Conservation (phyloP, 2,797 vertebrate species). For the Lacerta viridis region DNA sequence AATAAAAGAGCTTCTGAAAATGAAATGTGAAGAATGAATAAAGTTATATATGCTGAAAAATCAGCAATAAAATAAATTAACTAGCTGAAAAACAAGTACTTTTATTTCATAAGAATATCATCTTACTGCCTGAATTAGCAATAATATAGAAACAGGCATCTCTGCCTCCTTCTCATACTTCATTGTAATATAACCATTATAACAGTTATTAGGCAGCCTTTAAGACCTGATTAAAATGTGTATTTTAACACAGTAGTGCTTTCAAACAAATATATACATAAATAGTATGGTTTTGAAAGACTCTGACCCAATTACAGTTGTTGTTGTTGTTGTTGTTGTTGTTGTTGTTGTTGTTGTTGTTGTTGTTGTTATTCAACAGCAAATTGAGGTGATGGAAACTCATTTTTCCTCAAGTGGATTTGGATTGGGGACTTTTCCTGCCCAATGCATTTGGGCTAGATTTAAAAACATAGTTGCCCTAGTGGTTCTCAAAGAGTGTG, state of each 20-base stretch:
- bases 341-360: too few species aligned
- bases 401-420: too few species aligned
- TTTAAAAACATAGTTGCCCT: too few species aligned
- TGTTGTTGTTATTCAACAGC: too few species aligned
- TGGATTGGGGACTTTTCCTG: too few species aligned
- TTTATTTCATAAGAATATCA: background rate
- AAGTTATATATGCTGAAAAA: conserved; percentile 29
- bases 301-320: too few species aligned
- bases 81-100: background rate
- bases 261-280: background rate
- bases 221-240: background rate
- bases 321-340: too few species aligned
- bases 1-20: conserved; percentile 49
- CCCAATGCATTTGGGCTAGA: too few species aligned
- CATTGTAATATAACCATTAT: conserved; percentile 12
- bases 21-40: conserved; percentile 50
- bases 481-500: too few species aligned
- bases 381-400: too few species aligned
- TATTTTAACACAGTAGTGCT: background rate
- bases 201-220: background rate
- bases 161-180: background rate
- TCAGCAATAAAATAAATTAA: conserved; percentile 31
- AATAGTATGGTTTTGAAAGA: background rate
- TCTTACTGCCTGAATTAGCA: fast-evolving
- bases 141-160: fast-evolving